Evolutionary conservation across 2,113 vertebrate genomes (phyloP), one percentile per base, ranked within the genome.

Genomic region (Callipepla squamata): DNA sequence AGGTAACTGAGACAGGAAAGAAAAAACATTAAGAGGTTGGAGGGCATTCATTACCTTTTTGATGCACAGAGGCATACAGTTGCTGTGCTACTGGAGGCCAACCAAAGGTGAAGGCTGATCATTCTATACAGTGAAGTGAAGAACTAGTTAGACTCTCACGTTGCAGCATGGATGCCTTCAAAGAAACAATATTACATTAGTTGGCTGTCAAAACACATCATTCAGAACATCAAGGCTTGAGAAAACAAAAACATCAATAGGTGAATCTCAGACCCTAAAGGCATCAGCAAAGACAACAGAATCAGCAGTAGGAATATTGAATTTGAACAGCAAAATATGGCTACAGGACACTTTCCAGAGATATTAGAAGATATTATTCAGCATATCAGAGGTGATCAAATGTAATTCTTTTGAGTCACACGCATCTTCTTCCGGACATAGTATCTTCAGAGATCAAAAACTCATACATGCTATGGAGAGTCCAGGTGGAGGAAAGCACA

Each of bases 51-150:
- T 51, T 96, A 98, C 85, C 98, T 99, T 90, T 99, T 98, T 23
- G 98, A 98, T 76, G 97, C 98, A 42, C 98, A 98, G 96, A 98
- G 98, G 98, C 99, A 98, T 97, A 99, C 98, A 10, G 97, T 99
- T 90, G 97, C 98, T 47, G 97, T 98, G 98, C 95, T 98, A 32
- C 85, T 98, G 94, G 98, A 99, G 91, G 98, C 97, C 85, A 98
- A 98, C 95, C 97, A 98, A 97, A 98, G 98, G 92, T 98, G 99
- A 86, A 96, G 98, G 47, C 93, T 98, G 88, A 97, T 99, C 93
- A 97, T 94, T 97, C 98, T 98, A 38, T 97, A 98, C 93, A 97
- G 97, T 75, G 98, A 98, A 91, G 98, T 98, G 40, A 99, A 99
- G 97, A 98, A 97, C 89, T 97, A 98, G 85, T 91, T 98, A 94